These are phyloP conservation scores for Saccopteryx leptura DNA, from an alignment of 2,113 vertebrate genomes.

Conservation along the genomic window DNA sequence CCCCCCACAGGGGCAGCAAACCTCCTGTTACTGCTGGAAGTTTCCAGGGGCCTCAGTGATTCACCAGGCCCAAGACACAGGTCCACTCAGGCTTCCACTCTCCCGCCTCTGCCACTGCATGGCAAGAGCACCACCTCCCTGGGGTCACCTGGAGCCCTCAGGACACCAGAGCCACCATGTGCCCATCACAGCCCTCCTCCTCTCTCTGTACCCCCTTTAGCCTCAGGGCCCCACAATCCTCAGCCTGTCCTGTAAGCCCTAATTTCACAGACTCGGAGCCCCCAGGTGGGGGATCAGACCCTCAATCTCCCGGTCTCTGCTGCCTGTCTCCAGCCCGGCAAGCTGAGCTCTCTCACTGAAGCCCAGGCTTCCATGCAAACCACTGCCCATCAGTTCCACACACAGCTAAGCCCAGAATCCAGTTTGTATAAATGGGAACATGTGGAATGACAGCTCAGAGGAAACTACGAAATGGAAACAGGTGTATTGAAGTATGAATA, in stretches of 20 bases:
- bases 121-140: background rate
- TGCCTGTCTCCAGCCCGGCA: background rate
- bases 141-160: background rate
- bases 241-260: background rate
- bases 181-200: background rate
- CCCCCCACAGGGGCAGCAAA: background rate
- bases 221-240: background rate
- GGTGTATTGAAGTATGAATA: background rate
- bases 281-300: background rate
- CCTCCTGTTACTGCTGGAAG: background rate
- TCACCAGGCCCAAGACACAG: background rate
- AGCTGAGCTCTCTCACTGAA: background rate
- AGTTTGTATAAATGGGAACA: accelerated
- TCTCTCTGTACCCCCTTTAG: background rate
- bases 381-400: background rate
- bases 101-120: background rate
- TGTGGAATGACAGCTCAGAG: background rate
- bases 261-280: background rate
- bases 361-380: background rate
- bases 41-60: too few relatives aligned
- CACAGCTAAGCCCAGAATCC: background rate
- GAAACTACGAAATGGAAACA: background rate
- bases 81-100: background rate
- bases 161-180: background rate
- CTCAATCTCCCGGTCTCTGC: background rate